Evolutionary conservation across 2,888 invertebrate genomes (phyloP).

Genomic region (Cyclophora punctaria): DNA sequence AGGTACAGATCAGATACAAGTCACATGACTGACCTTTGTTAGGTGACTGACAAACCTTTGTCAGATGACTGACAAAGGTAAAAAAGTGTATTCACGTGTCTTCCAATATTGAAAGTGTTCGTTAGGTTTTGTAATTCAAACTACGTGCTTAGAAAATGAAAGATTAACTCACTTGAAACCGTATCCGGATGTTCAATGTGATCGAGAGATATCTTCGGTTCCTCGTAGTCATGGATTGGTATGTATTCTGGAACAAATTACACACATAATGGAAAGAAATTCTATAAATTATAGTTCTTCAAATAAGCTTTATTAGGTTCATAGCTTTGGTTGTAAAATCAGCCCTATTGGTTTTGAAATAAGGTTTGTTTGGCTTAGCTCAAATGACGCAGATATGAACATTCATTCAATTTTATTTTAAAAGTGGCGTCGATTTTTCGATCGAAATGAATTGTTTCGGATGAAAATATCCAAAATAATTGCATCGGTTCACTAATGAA

Average conservation of each 20-base stretch:
- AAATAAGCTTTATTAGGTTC: not conserved
- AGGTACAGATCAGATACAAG: no score
- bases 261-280: constrained; percentile 11
- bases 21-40: no score
- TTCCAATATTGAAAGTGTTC: no score
- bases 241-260: constrained; percentile 43
- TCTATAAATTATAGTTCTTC: constrained; percentile 29
- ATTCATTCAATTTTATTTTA: no score
- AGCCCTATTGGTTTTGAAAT: not conserved
- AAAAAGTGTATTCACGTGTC: not conserved
- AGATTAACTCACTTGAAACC: constrained; percentile 51
- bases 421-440: no score
- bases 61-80: no score
- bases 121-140: no score
- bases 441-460: no score
- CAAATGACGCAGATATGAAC: not conserved
- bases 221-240: constrained; percentile 57
- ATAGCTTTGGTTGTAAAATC: not conserved
- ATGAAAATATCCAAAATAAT: no score
- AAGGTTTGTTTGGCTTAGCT: not conserved
- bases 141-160: no score
- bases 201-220: constrained; percentile 57
- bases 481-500: no score
- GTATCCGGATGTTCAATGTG: constrained; percentile 56
- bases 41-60: no score